Percentiles rank a stretch among this genome's conserved stretches.
Evolutionary conservation across 2,797 vertebrate species (phyloP).

Genomic region (Pelobates cultripes): DNA sequence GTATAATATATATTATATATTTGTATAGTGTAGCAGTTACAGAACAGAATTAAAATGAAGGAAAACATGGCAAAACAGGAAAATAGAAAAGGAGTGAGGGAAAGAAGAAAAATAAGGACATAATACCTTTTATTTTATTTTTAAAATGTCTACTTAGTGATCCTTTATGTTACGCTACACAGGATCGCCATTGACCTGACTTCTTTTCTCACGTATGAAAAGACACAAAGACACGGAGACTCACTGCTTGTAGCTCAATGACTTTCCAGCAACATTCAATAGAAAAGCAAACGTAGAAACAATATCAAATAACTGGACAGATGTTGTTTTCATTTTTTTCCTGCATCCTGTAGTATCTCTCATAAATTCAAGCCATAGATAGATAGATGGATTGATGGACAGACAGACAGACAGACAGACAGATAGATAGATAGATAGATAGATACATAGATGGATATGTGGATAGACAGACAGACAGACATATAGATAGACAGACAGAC

Average conservation of each 20-base stretch:
- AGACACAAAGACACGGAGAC: constrained; percentile 25
- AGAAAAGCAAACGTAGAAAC: constrained; percentile 31
- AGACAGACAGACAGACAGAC: neutral
- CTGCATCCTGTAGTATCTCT: constrained; percentile 14
- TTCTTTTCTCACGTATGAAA: constrained; percentile 34
- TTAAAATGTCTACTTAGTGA: constrained; percentile 8
- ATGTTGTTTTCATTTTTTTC: constrained; percentile 22
- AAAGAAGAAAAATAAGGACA: neutral
- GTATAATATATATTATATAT: too few species aligned
- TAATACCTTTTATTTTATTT: constrained; percentile 19
- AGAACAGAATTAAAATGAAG: too few species aligned
- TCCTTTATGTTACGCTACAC: constrained; percentile 28
- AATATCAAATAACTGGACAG: constrained; percentile 40
- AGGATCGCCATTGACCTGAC: constrained; percentile 28
- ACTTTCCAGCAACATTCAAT: constrained; percentile 36
- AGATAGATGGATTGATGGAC: too few species aligned
- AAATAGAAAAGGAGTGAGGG: too few species aligned
- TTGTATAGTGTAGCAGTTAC: too few species aligned
- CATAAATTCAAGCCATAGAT: neutral
- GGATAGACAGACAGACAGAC: too few species aligned
- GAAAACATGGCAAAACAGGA: too few species aligned
- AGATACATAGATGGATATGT: too few species aligned
- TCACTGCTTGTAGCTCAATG: constrained; percentile 45
- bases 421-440: too few species aligned
- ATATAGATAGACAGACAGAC: too few species aligned